phyloP scores from a whole-genome alignment of 2,888 invertebrate genomes.

The Eutolmus rufibarbis region DNA sequence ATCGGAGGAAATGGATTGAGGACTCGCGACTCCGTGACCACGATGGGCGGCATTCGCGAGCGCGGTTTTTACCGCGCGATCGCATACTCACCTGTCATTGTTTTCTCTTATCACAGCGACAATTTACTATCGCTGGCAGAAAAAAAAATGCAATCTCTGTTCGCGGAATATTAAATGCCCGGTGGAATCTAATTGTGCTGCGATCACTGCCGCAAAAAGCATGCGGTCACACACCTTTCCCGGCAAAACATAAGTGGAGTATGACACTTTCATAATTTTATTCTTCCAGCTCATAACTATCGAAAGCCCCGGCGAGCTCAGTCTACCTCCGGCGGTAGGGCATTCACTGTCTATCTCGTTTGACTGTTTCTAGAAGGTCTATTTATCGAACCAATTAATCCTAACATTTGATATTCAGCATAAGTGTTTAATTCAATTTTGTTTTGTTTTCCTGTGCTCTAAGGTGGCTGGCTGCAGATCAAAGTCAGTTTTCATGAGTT shows the following conservation, averaged over 20 bases:
- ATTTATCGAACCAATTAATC: neutral
- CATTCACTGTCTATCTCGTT: neutral
- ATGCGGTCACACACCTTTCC: neutral
- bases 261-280: conserved; percentile 22
- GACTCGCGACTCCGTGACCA: neutral
- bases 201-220: neutral
- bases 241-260: neutral
- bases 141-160: neutral
- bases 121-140: neutral
- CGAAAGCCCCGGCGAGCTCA: neutral
- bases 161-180: neutral
- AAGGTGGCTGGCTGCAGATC: conserved; percentile 54
- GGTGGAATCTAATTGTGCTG: conserved; percentile 15
- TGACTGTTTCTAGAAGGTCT: neutral
- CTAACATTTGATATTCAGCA: neutral
- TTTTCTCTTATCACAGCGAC: conserved; percentile 21
- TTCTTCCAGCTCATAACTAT: neutral
- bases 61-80: neutral
- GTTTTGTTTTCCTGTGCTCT: conserved; percentile 23
- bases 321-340: neutral
- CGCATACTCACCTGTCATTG: neutral
- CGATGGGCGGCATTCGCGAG: neutral
- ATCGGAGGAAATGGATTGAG: conserved; percentile 22
- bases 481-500: conserved; percentile 56
- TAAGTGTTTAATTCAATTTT: conserved; percentile 5